Conservation (phyloP, 2,113 vertebrate genomes). For the Naja naja region DNA sequence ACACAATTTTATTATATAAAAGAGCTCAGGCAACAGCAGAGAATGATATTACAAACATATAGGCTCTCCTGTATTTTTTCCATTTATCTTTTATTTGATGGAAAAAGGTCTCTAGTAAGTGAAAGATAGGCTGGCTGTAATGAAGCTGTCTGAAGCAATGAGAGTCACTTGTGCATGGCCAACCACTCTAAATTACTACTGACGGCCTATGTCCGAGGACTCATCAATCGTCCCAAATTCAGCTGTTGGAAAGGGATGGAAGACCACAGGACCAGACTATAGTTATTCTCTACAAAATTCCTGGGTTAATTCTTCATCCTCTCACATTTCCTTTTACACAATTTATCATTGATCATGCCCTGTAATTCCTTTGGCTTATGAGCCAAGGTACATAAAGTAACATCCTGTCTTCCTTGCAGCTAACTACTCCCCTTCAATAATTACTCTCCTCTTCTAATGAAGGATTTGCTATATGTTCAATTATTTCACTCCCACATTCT, state of each 20-base stretch:
- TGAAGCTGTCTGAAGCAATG: slow-evolving; percentile 67
- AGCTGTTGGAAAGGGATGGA: slow-evolving; percentile 46
- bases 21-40: slow-evolving; percentile 27
- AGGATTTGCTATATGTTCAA: slow-evolving; percentile 42
- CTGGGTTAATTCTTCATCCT: slow-evolving; percentile 63
- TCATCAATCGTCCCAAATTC: slow-evolving; percentile 63
- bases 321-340: slow-evolving; percentile 24
- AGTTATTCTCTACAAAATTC: slow-evolving; percentile 61
- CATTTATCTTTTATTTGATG: slow-evolving; percentile 59
- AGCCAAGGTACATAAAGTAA: slow-evolving; percentile 51
- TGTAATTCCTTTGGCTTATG: slow-evolving; percentile 59
- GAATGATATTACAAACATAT: slow-evolving; percentile 49
- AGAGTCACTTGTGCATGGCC: slow-evolving; percentile 53
- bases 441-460: slow-evolving; percentile 59
- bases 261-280: slow-evolving; percentile 38
- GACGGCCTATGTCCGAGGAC: slow-evolving; percentile 48
- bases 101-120: slow-evolving; percentile 60
- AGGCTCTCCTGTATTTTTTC: slow-evolving; percentile 33
- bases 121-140: slow-evolving; percentile 63
- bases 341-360: slow-evolving; percentile 65
- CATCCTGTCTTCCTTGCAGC: slow-evolving; percentile 59
- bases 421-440: slow-evolving; percentile 61
- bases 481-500: slow-evolving; percentile 19
- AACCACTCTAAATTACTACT: slow-evolving; percentile 62
- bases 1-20: slow-evolving; percentile 21